phyloP scores from a whole-genome alignment of 2,888 invertebrate genomes.

The Cantharis rufa region DNA sequence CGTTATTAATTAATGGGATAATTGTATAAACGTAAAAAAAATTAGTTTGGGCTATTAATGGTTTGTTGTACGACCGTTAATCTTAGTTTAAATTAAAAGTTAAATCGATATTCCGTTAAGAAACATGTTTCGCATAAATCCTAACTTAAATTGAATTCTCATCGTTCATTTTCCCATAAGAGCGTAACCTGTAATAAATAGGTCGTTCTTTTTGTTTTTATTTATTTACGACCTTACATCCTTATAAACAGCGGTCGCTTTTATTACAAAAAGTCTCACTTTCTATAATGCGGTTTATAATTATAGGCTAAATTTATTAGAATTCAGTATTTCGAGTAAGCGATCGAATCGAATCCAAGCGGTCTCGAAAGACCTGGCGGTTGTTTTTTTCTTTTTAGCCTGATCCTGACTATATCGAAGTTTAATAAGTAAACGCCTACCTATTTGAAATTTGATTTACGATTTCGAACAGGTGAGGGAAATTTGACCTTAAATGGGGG shows the following conservation, averaged over 20 bases:
- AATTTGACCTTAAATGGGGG: constrained; percentile 32
- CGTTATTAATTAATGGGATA: constrained; percentile 1
- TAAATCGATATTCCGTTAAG: constrained; percentile 27
- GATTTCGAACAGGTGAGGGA: constrained; percentile 42
- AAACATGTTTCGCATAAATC: constrained; percentile 41
- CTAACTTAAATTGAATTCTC: constrained; percentile 41
- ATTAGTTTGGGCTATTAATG: constrained; percentile 1
- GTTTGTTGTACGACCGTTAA: constrained; percentile 19
- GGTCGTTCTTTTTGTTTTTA: constrained; percentile 29
- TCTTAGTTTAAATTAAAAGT: constrained; percentile 23
- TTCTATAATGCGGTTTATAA: constrained; percentile 40
- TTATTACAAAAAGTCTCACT: constrained; percentile 41
- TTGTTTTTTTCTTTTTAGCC: constrained; percentile 1
- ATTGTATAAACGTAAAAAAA: constrained; percentile 1
- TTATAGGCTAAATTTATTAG: constrained; percentile 35
- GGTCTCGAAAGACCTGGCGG: not conserved
- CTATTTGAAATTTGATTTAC: constrained; percentile 51
- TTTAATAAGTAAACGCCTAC: constrained; percentile 49
- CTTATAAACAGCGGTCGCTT: constrained; percentile 32
- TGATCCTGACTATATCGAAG: constrained; percentile 24
- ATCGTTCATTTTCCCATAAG: constrained; percentile 38
- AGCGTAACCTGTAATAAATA: constrained; percentile 30
- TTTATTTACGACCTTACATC: constrained; percentile 33
- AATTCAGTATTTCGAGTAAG: constrained; percentile 21
- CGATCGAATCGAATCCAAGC: constrained; percentile 4